Conservation (phyloP, 1,140 invertebrate species). For the Solen grandis region DNA sequence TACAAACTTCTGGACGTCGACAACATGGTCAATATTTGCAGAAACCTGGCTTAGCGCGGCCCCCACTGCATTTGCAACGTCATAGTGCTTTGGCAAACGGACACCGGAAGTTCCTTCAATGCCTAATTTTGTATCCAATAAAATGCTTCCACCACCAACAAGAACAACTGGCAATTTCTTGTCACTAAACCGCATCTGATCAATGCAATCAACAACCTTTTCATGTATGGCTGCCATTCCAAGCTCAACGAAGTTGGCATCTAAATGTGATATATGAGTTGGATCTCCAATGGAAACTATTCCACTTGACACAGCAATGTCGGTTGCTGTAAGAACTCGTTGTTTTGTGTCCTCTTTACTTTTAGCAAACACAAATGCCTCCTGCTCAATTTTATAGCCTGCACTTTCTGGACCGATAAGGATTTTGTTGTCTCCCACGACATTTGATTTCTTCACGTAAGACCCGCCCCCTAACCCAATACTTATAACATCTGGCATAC, state of each 20-base stretch:
- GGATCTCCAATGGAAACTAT: conserved; percentile 61
- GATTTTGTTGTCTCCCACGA: conserved; percentile 2
- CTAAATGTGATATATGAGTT: conserved; percentile 60
- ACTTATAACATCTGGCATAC: conserved; percentile 77
- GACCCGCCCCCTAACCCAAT: conserved; percentile 78
- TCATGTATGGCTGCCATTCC: conserved; percentile 64
- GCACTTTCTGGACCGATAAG: conserved; percentile 74
- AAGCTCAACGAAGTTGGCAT: conserved; percentile 35
- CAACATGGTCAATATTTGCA: conserved; percentile 65
- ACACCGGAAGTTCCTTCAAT: conserved; percentile 61
- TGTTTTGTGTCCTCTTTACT: conserved; percentile 1
- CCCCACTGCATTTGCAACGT: conserved; percentile 78
- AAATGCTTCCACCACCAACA: conserved; percentile 73
- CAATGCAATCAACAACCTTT: conserved; percentile 69
- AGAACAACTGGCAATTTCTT: conserved; percentile 71
- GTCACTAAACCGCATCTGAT: conserved; percentile 67
- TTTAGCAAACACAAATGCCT: conserved; percentile 63
- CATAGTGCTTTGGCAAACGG: conserved; percentile 63
- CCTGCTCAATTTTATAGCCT: conserved; percentile 69
- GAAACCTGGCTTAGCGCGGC: conserved; percentile 76
- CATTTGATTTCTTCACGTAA: conserved; percentile 55
- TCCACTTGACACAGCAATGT: conserved; percentile 73
- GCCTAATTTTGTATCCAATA: conserved; percentile 55
- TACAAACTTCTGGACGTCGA: conserved; percentile 57
- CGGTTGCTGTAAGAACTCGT: conserved; percentile 70